Base-by-base conservation (phyloP, 2,797 vertebrate species). In the Crenuchus spilurus region DNA sequence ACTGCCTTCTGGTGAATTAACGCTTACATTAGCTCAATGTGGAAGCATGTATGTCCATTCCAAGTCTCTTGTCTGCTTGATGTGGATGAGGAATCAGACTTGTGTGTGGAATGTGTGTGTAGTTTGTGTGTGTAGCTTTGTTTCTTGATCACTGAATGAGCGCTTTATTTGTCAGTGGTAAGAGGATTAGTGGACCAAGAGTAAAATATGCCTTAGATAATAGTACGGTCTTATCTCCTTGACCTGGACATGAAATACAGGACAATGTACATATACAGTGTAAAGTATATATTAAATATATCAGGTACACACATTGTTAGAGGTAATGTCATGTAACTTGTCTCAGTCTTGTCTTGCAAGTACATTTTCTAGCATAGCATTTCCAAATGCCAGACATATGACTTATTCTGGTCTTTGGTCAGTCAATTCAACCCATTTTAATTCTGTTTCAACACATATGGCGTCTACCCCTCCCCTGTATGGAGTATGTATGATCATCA, bases 401-500 rank as follows among this genome's bases (percentile, higher is more conserved):
- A 52, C 49, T 10, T 4, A 52, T 9, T 28, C 49, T 52, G 24
- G 10, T 13, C 24, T 13, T 52, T 52, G 49, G 22, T 2, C 6
- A 4, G 24, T 26, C 9, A 3, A 26, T 52, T 26, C 49, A 20
- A 28, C 22, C 44, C 7, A 6, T 9, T 48, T 20, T 51, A 24
- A 26, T 9, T 49, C 51, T 30, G 51, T 51, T 7, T 57, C 14
- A 6, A n/a, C 28, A 57, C 52, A 57, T 57, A 57, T 57, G 52
- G 28, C 69, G 41, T 44, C 42, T 51, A 1, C 74, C 74, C 67
- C 48, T 60, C 75, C 68, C 75, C 68, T 9, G 52, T 18, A 37
- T 44, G 4, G 4, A 54, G 24, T 16, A n/a, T 54, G 26, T 30
- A 4, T 54, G 41, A 48, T 65, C 68, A 77, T 63, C 64, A 42